Conservation (phyloP, 2,888 invertebrate genomes). For the Saturnia pavonia region DNA sequence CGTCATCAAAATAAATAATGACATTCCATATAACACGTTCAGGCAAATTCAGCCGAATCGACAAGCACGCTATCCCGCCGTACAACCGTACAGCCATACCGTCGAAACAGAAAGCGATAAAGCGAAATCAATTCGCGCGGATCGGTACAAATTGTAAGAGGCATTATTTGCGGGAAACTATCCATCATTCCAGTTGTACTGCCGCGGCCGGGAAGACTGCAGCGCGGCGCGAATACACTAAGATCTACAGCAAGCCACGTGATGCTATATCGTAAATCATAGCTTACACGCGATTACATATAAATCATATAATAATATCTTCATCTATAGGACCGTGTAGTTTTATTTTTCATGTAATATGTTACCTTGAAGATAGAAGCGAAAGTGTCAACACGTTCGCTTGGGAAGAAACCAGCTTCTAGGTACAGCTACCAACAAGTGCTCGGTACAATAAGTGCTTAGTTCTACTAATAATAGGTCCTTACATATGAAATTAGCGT, state of each 20-base stretch:
- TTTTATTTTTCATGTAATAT: neutral
- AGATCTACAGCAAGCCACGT: neutral
- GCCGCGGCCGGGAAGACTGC: conserved; percentile 15
- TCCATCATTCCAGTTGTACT: conserved; percentile 20
- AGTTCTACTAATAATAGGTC: too few species aligned
- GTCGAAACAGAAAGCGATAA: conserved; percentile 19
- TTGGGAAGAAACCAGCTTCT: neutral
- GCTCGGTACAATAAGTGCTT: too few species aligned
- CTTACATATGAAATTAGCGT: too few species aligned
- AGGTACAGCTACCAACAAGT: neutral
- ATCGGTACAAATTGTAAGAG: conserved; percentile 23
- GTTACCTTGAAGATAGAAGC: neutral
- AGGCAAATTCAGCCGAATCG: conserved; percentile 10
- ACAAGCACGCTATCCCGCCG: conserved; percentile 1
- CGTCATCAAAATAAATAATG: conserved; percentile 11
- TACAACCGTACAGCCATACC: neutral
- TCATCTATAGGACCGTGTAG: neutral
- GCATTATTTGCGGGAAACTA: conserved; percentile 21
- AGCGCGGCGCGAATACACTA: neutral
- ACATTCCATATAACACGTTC: conserved; percentile 11
- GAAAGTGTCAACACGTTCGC: neutral
- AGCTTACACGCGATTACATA: neutral
- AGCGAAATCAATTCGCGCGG: conserved; percentile 21
- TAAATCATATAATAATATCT: neutral
- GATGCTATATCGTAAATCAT: neutral